phyloP scores from a whole-genome alignment of 2,113 vertebrate species.

The Haliaeetus leucogaster region DNA sequence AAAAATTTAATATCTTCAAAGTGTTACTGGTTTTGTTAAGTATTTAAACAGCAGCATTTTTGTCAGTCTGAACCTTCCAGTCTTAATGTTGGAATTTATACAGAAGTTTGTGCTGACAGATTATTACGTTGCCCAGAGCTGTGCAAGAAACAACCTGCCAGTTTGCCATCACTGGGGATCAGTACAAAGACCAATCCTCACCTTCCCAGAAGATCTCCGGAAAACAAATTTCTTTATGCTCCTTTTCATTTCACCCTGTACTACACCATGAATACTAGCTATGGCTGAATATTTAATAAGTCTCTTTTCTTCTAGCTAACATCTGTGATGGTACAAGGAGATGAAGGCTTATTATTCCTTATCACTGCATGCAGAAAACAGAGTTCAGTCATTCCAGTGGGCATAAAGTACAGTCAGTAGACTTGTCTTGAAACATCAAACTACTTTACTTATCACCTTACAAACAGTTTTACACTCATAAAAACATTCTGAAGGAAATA shows the following conservation, averaged over 20 bases:
- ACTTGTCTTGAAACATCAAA: conserved; percentile 19
- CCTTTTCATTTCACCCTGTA: conserved; percentile 63
- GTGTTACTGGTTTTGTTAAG: no score
- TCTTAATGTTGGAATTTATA: conserved; percentile 65
- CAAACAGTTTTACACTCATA: background rate
- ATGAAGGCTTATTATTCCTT: conserved; percentile 46
- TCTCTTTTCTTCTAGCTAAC: conserved; percentile 11
- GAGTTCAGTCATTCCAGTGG: conserved; percentile 1
- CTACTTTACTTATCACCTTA: conserved; percentile 23
- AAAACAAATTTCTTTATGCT: conserved; percentile 16
- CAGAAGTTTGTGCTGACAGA: conserved; percentile 63
- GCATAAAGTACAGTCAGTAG: background rate
- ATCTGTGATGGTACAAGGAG: conserved; percentile 36
- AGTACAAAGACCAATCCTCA: conserved; percentile 40
- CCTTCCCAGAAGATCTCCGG: conserved; percentile 47
- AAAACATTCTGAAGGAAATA: conserved; percentile 18
- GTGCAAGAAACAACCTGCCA: conserved; percentile 55
- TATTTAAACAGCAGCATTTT: background rate
- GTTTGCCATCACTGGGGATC: conserved; percentile 45
- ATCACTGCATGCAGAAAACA: conserved; percentile 19
- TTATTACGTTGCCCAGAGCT: conserved; percentile 65
- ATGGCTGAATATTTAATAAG: conserved; percentile 36
- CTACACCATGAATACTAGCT: conserved; percentile 42
- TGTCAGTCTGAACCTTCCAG: conserved; percentile 49
- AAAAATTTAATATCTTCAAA: conserved; percentile 11